phyloP scores from a whole-genome alignment of 2,113 vertebrate genomes.

The Sinocyclocheilus maitianheensis region DNA sequence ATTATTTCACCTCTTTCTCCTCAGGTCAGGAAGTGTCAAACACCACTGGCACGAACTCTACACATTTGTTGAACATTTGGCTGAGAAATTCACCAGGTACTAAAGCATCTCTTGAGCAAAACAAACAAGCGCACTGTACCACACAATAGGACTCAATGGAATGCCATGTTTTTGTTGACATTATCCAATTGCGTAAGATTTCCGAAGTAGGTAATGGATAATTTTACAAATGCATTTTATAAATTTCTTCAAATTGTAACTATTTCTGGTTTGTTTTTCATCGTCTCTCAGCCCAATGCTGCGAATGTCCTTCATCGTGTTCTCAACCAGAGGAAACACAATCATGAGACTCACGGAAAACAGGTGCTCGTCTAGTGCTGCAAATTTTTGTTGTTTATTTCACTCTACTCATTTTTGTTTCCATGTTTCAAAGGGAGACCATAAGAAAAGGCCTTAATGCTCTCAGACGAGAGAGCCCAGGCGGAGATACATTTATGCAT shows the following conservation, averaged over 20 bases:
- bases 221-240: background rate
- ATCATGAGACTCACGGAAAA: conserved; percentile 88
- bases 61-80: conserved; percentile 83
- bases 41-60: conserved; percentile 89
- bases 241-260: background rate
- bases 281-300: conserved; percentile 80
- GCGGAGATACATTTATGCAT: conserved; percentile 86
- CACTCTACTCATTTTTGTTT: background rate
- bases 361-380: conserved; percentile 66
- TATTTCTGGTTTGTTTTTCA: background rate
- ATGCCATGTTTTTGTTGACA: background rate
- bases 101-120: background rate
- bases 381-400: background rate
- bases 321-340: conserved; percentile 79
- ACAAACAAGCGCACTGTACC: background rate
- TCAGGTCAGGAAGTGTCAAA: conserved; percentile 88
- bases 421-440: conserved; percentile 71
- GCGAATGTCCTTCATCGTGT: conserved; percentile 90
- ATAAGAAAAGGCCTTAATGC: conserved; percentile 80
- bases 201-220: background rate
- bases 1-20: conserved; percentile 45
- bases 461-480: conserved; percentile 79
- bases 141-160: background rate
- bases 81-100: conserved; percentile 89
- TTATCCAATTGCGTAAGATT: background rate